These are phyloP conservation scores for Brachyhypopomus occidentalis DNA, from an alignment of 2,113 vertebrate species.

Conservation along the genomic window DNA sequence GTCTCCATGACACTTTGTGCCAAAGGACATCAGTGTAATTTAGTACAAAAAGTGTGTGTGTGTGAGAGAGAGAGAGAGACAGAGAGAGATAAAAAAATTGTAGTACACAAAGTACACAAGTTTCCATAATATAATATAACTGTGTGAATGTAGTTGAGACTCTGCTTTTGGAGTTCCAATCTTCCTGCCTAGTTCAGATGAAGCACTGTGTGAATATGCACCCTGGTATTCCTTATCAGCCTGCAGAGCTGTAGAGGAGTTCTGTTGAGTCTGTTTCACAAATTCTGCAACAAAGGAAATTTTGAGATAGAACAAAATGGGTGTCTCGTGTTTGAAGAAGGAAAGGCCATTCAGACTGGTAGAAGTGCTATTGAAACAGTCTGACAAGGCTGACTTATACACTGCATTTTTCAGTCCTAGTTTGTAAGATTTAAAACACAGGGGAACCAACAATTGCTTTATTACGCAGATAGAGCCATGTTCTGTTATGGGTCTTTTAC, in stretches of 20 bases:
- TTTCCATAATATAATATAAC: no score
- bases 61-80: no score
- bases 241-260: slow-evolving; percentile 34
- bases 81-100: no score
- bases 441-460: no score
- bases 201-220: slow-evolving; percentile 18
- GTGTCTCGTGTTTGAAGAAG: background rate
- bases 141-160: slow-evolving; percentile 29
- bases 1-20: slow-evolving; percentile 13
- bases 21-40: slow-evolving; percentile 18
- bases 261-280: background rate
- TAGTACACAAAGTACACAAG: no score
- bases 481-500: no score
- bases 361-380: background rate
- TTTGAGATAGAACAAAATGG: slow-evolving; percentile 10
- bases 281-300: slow-evolving; percentile 24
- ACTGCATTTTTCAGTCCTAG: background rate
- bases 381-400: background rate
- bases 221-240: background rate
- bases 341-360: background rate
- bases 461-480: no score
- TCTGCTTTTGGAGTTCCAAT: background rate
- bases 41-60: slow-evolving; percentile 8
- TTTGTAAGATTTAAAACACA: background rate
- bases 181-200: slow-evolving; percentile 7